Evolutionary conservation across 2,113 vertebrate species (phyloP).

Genomic region (Pandion haliaetus): DNA sequence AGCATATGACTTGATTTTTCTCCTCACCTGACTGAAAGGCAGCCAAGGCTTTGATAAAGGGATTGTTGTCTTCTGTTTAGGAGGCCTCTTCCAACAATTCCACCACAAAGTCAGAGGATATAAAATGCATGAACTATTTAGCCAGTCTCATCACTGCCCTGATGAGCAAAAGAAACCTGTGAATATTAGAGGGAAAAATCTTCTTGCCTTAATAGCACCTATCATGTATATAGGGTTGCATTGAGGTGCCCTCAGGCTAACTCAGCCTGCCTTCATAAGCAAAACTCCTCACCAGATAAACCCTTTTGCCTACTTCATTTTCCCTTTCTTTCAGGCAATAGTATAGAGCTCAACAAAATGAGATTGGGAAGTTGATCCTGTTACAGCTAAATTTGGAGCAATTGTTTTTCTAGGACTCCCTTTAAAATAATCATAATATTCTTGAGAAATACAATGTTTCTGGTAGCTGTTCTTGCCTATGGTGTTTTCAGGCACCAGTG

Average conservation of each 20-base stretch:
- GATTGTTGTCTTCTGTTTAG: neutral
- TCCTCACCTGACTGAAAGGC: neutral
- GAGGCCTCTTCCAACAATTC: neutral
- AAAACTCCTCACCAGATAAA: neutral
- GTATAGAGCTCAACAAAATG: neutral
- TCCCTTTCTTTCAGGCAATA: neutral
- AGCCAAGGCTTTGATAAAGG: neutral
- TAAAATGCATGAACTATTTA: neutral
- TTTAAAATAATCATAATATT: neutral
- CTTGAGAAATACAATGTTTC: neutral
- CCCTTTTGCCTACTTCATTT: neutral
- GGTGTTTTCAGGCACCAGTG: neutral
- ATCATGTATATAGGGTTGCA: neutral
- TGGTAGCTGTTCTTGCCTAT: neutral
- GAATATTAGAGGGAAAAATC: neutral
- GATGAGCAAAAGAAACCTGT: neutral
- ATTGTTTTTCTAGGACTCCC: neutral
- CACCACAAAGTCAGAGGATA: neutral
- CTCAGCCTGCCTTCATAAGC: neutral
- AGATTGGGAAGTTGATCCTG: neutral
- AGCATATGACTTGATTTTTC: neutral
- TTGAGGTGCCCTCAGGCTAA: neutral
- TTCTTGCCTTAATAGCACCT: neutral
- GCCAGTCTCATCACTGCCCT: neutral
- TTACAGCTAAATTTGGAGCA: neutral